These are phyloP conservation scores for Murina feae DNA, from an alignment of 2,113 vertebrate genomes.

Conservation along the genomic window DNA sequence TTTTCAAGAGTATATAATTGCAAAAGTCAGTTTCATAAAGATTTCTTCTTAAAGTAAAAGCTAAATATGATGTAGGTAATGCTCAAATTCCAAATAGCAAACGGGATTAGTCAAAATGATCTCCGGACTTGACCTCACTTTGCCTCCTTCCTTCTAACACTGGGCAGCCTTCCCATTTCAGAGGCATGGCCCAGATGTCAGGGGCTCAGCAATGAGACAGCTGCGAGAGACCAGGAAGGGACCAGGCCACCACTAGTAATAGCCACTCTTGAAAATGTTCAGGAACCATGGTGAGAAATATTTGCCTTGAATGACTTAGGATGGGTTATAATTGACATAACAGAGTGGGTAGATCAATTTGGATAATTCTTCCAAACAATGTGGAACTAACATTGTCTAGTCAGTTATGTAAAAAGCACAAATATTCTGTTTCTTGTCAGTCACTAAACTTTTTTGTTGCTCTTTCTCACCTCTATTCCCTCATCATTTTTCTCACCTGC, in stretches of 20 bases:
- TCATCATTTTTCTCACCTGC: neutral
- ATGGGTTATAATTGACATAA: neutral
- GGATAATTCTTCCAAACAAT: neutral
- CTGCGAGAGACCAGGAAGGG: neutral
- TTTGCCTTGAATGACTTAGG: neutral
- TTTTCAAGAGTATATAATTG: neutral
- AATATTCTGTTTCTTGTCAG: neutral
- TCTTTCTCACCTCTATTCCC: neutral
- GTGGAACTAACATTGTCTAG: neutral
- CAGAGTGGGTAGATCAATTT: neutral
- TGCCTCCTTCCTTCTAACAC: neutral
- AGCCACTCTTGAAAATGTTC: neutral
- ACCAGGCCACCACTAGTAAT: neutral
- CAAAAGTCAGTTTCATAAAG: neutral
- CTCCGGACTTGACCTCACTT: neutral
- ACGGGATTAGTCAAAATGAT: neutral
- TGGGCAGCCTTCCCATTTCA: neutral
- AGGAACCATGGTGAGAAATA: neutral
- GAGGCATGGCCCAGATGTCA: neutral
- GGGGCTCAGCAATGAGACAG: neutral
- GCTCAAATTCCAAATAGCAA: neutral
- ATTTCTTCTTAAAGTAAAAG: neutral
- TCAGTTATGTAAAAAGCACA: neutral
- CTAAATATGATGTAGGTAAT: neutral
- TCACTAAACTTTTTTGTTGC: neutral